Evolutionary conservation across 2,797 vertebrate genomes (phyloP).

Genomic region (Peromyscus aztecus): DNA sequence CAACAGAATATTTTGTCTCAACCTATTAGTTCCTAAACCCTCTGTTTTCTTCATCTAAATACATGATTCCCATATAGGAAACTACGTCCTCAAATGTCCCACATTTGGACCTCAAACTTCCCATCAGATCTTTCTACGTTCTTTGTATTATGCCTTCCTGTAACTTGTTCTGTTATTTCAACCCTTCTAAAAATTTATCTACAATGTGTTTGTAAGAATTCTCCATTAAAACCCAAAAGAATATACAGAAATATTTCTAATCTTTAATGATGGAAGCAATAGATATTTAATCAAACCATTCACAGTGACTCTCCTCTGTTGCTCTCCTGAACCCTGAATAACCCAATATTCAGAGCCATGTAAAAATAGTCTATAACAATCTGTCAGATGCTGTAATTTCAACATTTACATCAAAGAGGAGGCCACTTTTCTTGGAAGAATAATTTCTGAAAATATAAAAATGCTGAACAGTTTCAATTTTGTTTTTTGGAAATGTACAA

Average conservation of each 20-base stretch:
- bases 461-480: conserved; percentile 12
- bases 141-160: background rate
- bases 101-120: background rate
- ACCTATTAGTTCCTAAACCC: conserved; percentile 2
- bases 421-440: background rate
- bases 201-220: background rate
- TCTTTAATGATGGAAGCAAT: background rate
- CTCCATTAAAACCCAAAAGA: background rate
- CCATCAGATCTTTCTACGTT: background rate
- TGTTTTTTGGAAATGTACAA: conserved; percentile 39
- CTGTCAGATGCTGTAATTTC: conserved; percentile 27
- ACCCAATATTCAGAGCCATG: background rate
- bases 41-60: conserved; percentile 33
- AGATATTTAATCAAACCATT: background rate
- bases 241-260: background rate
- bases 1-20: conserved; percentile 50
- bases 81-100: background rate
- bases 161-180: background rate
- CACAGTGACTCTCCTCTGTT: background rate
- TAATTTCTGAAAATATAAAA: conserved; percentile 59
- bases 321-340: background rate
- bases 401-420: background rate
- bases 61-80: conserved; percentile 22
- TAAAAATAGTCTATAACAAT: background rate
- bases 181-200: background rate